These are phyloP conservation scores for Crossocerus cetratus DNA, from an alignment of 2,888 invertebrate genomes.

Conservation along the genomic window DNA sequence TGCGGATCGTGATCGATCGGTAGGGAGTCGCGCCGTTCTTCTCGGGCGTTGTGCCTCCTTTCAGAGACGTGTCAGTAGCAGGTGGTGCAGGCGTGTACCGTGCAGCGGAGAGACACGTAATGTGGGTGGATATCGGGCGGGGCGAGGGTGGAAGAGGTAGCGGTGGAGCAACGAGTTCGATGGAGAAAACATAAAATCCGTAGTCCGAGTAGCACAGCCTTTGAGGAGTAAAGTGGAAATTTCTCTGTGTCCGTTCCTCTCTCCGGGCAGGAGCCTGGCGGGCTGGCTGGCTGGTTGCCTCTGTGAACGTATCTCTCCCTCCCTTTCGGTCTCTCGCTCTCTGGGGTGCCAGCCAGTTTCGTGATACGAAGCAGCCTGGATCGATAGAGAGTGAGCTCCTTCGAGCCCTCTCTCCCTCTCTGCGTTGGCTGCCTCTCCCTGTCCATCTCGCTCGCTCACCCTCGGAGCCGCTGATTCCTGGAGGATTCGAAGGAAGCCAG, in stretches of 20 bases:
- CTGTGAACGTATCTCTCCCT: slow-evolving; percentile 8
- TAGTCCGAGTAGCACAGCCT: slow-evolving; percentile 33
- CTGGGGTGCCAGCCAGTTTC: slow-evolving; percentile 60
- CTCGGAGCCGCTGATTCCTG: slow-evolving; percentile 52
- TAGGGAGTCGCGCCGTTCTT: no score
- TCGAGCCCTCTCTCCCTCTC: slow-evolving; percentile 44
- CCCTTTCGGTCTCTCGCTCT: slow-evolving; percentile 1
- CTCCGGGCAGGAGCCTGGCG: no score
- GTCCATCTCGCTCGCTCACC: background rate
- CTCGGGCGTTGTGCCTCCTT: background rate
- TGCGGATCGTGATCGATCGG: no score
- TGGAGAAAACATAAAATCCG: slow-evolving; percentile 38
- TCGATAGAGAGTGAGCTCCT: slow-evolving; percentile 59
- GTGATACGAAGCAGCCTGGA: slow-evolving; percentile 55
- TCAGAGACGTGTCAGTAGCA: background rate
- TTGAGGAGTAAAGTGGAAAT: slow-evolving; percentile 44
- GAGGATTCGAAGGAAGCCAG: slow-evolving; percentile 50
- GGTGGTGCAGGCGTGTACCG: background rate
- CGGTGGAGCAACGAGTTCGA: slow-evolving; percentile 13
- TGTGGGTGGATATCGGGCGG: background rate
- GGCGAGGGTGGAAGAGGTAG: background rate
- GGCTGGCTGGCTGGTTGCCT: no score
- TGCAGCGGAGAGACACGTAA: background rate
- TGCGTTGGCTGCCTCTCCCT: slow-evolving; percentile 39
- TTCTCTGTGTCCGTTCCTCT: slow-evolving; percentile 18